phyloP scores from a whole-genome alignment of 2,113 vertebrate species.

The Pontoporia blainvillei region DNA sequence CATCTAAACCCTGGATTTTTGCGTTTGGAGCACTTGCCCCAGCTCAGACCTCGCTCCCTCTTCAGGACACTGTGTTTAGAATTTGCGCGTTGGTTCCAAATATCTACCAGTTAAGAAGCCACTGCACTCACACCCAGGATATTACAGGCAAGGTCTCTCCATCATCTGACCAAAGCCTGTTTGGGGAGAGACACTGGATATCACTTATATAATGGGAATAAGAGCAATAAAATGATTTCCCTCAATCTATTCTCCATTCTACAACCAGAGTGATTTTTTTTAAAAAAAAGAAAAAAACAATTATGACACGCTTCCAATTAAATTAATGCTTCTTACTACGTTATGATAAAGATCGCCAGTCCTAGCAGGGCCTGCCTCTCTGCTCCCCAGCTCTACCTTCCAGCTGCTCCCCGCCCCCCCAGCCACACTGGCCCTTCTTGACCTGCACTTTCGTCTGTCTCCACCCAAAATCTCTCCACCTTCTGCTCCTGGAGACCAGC shows the following conservation, averaged over 20 bases:
- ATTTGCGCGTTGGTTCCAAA: not conserved
- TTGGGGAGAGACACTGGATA: not conserved
- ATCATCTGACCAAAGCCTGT: not conserved
- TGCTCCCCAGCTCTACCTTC: not conserved
- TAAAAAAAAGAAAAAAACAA: accelerated
- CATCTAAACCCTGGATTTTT: not conserved
- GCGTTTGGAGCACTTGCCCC: not conserved
- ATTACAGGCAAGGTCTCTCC: not conserved
- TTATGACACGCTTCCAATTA: not conserved
- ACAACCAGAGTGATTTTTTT: not conserved
- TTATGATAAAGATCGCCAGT: not conserved
- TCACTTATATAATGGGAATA: not conserved
- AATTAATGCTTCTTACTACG: not conserved
- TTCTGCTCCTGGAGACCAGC: not conserved
- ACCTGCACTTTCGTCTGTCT: not conserved
- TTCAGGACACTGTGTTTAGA: not conserved
- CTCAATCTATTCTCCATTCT: not conserved
- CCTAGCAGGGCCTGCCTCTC: too few species aligned
- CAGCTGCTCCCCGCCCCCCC: too few species aligned
- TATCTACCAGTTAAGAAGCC: not conserved
- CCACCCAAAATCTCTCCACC: not conserved
- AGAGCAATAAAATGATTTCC: not conserved
- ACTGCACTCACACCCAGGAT: not conserved
- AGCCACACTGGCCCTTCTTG: too few species aligned
- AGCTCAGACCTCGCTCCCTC: not conserved